Conservation (phyloP, 2,797 vertebrate genomes). For the Xerus rutilus region DNA sequence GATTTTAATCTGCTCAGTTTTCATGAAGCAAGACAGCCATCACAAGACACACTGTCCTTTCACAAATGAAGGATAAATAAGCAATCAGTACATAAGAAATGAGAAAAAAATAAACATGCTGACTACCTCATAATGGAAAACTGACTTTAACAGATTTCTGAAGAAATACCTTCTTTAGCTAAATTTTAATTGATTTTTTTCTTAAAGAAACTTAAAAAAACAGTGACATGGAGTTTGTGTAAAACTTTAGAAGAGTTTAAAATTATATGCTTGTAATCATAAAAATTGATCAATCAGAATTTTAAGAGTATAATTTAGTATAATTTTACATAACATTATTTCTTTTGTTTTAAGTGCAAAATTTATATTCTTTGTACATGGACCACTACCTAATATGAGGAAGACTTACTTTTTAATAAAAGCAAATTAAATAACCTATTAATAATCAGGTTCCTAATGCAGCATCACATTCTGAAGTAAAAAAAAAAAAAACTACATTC, state of each 20-base stretch:
- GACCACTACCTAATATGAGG: background rate
- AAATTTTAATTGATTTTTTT: slow-evolving; percentile 35
- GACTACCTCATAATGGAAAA: background rate
- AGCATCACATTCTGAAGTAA: slow-evolving; percentile 79
- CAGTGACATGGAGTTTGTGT: background rate
- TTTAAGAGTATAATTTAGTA: slow-evolving; percentile 4
- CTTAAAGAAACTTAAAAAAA: background rate
- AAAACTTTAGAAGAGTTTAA: slow-evolving; percentile 42
- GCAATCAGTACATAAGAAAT: background rate
- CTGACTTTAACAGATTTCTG: background rate
- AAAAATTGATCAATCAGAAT: background rate
- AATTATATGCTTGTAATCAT: background rate
- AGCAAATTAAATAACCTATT: slow-evolving; percentile 56
- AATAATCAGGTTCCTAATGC: slow-evolving; percentile 78
- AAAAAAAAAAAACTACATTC: slow-evolving; percentile 82
- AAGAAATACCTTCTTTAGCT: background rate
- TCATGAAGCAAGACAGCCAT: background rate
- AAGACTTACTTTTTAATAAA: slow-evolving; percentile 74
- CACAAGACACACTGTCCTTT: background rate
- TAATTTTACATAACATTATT: background rate
- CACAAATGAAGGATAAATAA: background rate
- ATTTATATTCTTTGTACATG: background rate
- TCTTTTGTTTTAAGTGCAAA: slow-evolving; percentile 41
- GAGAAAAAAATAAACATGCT: background rate
- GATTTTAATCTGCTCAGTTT: background rate